Evolutionary conservation across 2,888 invertebrate genomes (phyloP).

Genomic region (Erebia aethiops): DNA sequence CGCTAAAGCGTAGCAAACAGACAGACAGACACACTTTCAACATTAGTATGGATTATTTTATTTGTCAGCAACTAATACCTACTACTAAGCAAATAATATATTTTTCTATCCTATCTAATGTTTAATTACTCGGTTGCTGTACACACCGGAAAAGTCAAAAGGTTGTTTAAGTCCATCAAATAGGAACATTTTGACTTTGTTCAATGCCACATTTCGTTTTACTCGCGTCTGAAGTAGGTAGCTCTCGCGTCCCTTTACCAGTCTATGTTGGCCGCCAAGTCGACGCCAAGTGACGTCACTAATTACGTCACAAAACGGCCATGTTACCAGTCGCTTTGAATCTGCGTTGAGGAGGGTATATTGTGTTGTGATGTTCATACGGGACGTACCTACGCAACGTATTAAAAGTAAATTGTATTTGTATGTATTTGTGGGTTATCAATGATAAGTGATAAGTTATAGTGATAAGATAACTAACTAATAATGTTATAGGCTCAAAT

Average conservation of each 20-base stretch:
- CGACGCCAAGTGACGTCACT: slow-evolving; percentile 21
- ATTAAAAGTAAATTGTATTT: not conserved
- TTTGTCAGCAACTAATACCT: no score
- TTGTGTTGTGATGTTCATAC: slow-evolving; percentile 1
- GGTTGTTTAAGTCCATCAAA: not conserved
- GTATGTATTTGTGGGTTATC: no score
- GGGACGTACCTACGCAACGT: not conserved
- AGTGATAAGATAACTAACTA: no score
- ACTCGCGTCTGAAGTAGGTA: not conserved
- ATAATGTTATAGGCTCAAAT: no score
- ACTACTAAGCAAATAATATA: no score
- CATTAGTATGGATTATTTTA: no score
- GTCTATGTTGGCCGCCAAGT: not conserved
- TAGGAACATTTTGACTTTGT: not conserved
- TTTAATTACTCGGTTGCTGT: not conserved
- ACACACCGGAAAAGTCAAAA: not conserved
- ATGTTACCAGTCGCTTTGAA: slow-evolving; percentile 8
- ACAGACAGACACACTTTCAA: no score
- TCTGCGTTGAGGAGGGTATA: slow-evolving; percentile 2
- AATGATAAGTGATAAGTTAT: no score
- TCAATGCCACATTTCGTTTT: not conserved
- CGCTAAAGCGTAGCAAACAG: no score
- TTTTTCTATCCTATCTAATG: no score
- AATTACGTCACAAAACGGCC: slow-evolving; percentile 15
- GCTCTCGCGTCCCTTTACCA: not conserved